Evolutionary conservation across 2,888 invertebrate species (phyloP).

Genomic region (Zaprionus bogoriensis): DNA sequence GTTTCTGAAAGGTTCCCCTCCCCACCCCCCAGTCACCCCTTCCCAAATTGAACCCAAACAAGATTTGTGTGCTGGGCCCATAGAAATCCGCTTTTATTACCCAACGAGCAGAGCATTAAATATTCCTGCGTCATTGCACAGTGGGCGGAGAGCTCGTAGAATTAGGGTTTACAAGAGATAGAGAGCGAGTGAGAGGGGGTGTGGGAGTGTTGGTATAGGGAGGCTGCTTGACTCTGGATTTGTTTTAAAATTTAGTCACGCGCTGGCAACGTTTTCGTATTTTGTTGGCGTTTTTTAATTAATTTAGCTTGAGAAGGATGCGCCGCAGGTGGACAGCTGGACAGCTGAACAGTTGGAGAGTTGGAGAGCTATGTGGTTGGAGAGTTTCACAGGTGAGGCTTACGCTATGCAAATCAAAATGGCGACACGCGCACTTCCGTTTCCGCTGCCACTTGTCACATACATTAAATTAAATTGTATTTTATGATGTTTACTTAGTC

Average conservation of each 20-base stretch:
- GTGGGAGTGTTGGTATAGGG: not conserved
- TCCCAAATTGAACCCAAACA: constrained; percentile 53
- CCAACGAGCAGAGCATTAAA: constrained; percentile 62
- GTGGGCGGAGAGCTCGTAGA: not conserved
- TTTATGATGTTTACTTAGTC: constrained; percentile 46
- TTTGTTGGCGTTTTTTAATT: constrained; percentile 65
- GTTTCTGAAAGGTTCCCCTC: constrained; percentile 2
- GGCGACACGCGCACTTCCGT: constrained; percentile 65
- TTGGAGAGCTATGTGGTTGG: not conserved
- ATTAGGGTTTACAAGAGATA: not conserved
- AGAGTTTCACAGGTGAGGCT: not conserved
- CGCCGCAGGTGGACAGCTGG: constrained; percentile 27
- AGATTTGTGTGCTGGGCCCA: constrained; percentile 60
- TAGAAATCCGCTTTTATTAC: constrained; percentile 69
- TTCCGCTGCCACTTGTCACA: constrained; percentile 62
- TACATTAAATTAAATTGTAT: constrained; percentile 43
- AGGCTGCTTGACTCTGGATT: constrained; percentile 31
- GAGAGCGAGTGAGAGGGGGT: not conserved
- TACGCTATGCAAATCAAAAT: constrained; percentile 66
- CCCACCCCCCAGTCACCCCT: not conserved
- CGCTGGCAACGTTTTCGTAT: constrained; percentile 35
- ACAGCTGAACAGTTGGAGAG: constrained; percentile 9
- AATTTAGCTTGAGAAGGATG: constrained; percentile 52
- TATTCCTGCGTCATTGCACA: constrained; percentile 71
- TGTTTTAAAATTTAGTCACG: constrained; percentile 72